Percentiles rank a stretch among this genome's conserved stretches.
Evolutionary conservation across 2,113 vertebrate species (phyloP).

Genomic region (Oxygymnocypris stewartii): DNA sequence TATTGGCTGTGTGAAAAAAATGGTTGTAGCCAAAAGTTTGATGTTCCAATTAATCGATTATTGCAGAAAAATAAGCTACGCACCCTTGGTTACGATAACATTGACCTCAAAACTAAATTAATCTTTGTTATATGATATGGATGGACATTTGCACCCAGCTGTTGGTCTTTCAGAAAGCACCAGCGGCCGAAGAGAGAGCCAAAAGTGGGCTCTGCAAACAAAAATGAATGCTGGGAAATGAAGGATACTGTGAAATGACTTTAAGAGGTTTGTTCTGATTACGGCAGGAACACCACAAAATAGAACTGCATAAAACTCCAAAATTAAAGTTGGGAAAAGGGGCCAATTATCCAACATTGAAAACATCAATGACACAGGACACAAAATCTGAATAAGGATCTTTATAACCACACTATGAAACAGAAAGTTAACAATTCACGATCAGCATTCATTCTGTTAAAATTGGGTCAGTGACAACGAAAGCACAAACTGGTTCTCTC

Average conservation of each 20-base stretch:
- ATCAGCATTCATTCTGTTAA: neutral
- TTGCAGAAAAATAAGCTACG: slow-evolving; percentile 37
- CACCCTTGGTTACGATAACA: slow-evolving; percentile 43
- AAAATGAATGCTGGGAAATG: too few relatives aligned
- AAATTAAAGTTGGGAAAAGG: neutral
- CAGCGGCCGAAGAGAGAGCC: slow-evolving; percentile 28
- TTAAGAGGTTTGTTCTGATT: neutral
- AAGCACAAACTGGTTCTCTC: slow-evolving; percentile 16
- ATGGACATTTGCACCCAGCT: slow-evolving; percentile 46
- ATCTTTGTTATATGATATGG: slow-evolving; percentile 48
- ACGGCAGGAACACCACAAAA: neutral
- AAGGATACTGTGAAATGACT: slow-evolving; percentile 17
- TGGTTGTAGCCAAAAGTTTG: neutral
- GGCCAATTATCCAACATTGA: neutral
- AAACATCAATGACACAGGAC: too few relatives aligned
- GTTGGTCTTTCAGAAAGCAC: slow-evolving; percentile 49
- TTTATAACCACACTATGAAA: neutral
- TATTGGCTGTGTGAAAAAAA: slow-evolving; percentile 2
- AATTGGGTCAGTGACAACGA: slow-evolving; percentile 31
- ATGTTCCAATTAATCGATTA: slow-evolving; percentile 50
- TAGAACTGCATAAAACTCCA: neutral
- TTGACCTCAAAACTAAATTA: slow-evolving; percentile 48
- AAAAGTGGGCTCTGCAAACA: slow-evolving; percentile 45
- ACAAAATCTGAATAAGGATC: neutral
- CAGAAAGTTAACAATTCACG: neutral